Percentiles rank a stretch among this genome's conserved stretches.
Conservation (phyloP, 2,888 invertebrate species). For the Lycocerus yunnanus region DNA sequence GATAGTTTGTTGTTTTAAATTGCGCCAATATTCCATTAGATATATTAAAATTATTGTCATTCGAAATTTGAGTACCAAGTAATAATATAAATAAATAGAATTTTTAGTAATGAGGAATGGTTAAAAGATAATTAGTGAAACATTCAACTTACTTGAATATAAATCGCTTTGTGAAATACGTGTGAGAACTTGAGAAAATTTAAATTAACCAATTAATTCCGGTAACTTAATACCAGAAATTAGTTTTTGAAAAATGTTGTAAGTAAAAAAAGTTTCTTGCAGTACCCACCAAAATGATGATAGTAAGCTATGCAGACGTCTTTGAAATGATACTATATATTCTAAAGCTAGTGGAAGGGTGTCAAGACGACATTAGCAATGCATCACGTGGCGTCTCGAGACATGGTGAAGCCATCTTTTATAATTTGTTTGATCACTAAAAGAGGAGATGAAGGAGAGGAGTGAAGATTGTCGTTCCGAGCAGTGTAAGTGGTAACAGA, state of each 20-base stretch:
- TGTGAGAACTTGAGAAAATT: background rate
- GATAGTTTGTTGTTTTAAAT: too few species aligned
- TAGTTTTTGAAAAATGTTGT: background rate
- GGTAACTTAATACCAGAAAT: background rate
- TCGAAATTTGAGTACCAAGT: too few species aligned
- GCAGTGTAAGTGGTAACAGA: slow-evolving; percentile 47
- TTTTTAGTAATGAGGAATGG: background rate
- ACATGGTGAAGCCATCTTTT: slow-evolving; percentile 49
- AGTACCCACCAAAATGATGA: background rate
- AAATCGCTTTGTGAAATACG: background rate
- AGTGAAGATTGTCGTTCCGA: slow-evolving; percentile 40
- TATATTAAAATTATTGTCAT: background rate
- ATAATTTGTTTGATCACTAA: slow-evolving; percentile 56
- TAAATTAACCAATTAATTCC: background rate
- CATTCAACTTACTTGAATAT: background rate
- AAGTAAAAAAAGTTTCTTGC: background rate
- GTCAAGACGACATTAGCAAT: slow-evolving; percentile 35
- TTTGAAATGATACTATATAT: slow-evolving; percentile 27
- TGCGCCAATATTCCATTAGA: background rate
- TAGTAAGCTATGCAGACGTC: slow-evolving; percentile 5
- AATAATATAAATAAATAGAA: background rate
- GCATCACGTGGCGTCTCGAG: slow-evolving; percentile 35
- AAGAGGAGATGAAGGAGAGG: slow-evolving; percentile 41
- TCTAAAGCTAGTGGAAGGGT: slow-evolving; percentile 25
- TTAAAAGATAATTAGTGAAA: background rate